phyloP scores from a whole-genome alignment of 2,797 vertebrate species.

The Cichlasoma orientale region DNA sequence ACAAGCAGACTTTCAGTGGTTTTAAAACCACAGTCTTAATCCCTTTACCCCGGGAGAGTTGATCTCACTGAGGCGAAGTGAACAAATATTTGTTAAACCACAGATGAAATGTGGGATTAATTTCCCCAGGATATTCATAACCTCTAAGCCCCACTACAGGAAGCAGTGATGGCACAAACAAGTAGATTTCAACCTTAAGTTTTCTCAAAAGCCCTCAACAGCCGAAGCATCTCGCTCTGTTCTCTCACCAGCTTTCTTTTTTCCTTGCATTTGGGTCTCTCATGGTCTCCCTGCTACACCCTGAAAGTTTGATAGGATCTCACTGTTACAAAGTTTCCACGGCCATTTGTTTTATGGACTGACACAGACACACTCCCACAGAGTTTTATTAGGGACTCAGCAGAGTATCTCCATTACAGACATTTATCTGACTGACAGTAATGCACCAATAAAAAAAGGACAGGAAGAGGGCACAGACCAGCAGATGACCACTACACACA shows the following conservation, averaged over 20 bases:
- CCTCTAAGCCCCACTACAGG: neutral
- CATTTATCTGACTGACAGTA: constrained; percentile 72
- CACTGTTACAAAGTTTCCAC: neutral
- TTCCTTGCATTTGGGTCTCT: neutral
- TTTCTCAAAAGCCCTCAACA: neutral
- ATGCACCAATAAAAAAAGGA: constrained; percentile 57
- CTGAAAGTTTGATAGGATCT: neutral
- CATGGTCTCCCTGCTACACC: neutral
- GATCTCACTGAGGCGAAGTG: neutral
- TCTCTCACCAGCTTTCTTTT: neutral
- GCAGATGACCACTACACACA: constrained; percentile 32
- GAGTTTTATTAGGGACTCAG: constrained; percentile 38
- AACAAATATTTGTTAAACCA: neutral
- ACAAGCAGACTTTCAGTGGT: neutral
- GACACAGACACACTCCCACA: constrained; percentile 20
- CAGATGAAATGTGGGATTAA: neutral
- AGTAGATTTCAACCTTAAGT: neutral
- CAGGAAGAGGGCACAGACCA: constrained; percentile 20
- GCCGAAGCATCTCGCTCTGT: no score
- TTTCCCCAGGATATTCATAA: neutral
- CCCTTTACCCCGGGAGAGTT: neutral
- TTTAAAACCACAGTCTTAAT: neutral
- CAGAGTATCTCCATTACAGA: constrained; percentile 56
- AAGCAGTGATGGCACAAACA: neutral
- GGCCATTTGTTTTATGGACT: constrained; percentile 25